Percentiles rank a stretch among this genome's conserved stretches.
These are phyloP conservation scores for Alviniconcha marisindica DNA, from an alignment of 1,140 invertebrate genomes.

Conservation along the genomic window DNA sequence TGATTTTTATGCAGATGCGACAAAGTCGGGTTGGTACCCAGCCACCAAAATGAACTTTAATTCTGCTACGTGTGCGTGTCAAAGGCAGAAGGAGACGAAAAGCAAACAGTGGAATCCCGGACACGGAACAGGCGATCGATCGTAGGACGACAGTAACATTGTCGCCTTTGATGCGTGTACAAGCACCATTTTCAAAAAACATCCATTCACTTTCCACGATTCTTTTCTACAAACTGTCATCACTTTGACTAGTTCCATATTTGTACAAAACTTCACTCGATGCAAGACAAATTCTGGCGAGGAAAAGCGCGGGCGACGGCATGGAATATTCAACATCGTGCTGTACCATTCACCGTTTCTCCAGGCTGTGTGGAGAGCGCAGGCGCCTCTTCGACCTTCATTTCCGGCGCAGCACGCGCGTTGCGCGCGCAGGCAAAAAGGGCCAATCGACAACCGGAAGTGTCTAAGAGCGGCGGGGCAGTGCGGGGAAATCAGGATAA, in stretches of 20 bases:
- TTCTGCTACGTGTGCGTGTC: too few relatives aligned
- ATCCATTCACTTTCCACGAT: background rate
- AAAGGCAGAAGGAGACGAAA: too few relatives aligned
- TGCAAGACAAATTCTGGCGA: background rate
- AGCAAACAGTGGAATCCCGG: background rate
- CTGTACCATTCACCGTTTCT: background rate
- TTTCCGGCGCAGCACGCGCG: conserved; percentile 35
- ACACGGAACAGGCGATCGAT: background rate
- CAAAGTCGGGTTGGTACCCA: too few relatives aligned
- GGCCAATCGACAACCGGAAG: conserved; percentile 38
- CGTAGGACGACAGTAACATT: too few relatives aligned
- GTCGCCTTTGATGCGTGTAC: too few relatives aligned
- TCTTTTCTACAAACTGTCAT: conserved; percentile 14
- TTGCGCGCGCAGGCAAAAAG: conserved; percentile 36
- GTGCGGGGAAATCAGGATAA: conserved; percentile 37
- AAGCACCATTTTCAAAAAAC: conserved; percentile 6
- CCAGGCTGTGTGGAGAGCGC: conserved; percentile 27
- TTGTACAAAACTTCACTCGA: conserved; percentile 24
- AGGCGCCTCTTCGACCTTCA: conserved; percentile 37
- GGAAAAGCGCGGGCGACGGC: conserved; percentile 2
- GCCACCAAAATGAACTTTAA: too few relatives aligned
- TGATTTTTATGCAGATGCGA: too few relatives aligned
- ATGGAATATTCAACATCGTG: background rate
- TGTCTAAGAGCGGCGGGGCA: conserved; percentile 32
- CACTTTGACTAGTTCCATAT: conserved; percentile 25